phyloP scores from a whole-genome alignment of 2,888 invertebrate species.

The Diloba caeruleocephala region DNA sequence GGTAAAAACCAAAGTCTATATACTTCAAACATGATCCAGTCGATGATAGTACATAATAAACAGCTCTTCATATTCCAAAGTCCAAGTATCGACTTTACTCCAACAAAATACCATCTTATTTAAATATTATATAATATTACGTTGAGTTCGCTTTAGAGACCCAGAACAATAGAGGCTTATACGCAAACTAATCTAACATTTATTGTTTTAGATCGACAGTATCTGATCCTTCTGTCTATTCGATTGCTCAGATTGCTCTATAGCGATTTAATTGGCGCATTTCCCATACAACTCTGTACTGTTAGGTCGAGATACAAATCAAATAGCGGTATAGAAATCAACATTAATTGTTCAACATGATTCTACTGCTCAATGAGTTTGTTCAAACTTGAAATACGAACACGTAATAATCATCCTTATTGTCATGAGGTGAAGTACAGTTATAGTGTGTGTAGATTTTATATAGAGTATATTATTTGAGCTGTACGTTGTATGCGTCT shows the following conservation, averaged over 20 bases:
- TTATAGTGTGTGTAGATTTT: slow-evolving; percentile 5
- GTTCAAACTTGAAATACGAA: slow-evolving; percentile 41
- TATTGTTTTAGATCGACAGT: slow-evolving; percentile 63
- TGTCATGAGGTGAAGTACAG: slow-evolving; percentile 4
- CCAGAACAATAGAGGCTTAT: slow-evolving; percentile 49
- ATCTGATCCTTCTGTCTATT: slow-evolving; percentile 54
- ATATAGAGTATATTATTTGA: slow-evolving; percentile 3
- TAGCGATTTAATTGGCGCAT: slow-evolving; percentile 75
- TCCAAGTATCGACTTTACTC: slow-evolving; percentile 2
- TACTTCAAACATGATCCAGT: too few relatives aligned
- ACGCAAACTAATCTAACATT: slow-evolving; percentile 64
- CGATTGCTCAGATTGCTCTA: slow-evolving; percentile 58
- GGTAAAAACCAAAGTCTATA: too few relatives aligned
- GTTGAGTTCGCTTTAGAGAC: slow-evolving; percentile 23
- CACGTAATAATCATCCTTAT: slow-evolving; percentile 47
- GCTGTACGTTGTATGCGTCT: slow-evolving; percentile 53
- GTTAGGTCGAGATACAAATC: slow-evolving; percentile 74
- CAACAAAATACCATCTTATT: slow-evolving; percentile 19
- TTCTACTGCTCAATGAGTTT: slow-evolving; percentile 60
- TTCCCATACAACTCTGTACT: slow-evolving; percentile 75
- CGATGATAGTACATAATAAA: too few relatives aligned
- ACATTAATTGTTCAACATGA: slow-evolving; percentile 80
- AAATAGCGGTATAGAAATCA: slow-evolving; percentile 80
- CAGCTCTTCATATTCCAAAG: too few relatives aligned
- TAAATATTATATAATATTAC: slow-evolving; percentile 15